These are phyloP conservation scores for Xestobium rufovillosum DNA, from an alignment of 2,888 invertebrate genomes.

Conservation along the genomic window DNA sequence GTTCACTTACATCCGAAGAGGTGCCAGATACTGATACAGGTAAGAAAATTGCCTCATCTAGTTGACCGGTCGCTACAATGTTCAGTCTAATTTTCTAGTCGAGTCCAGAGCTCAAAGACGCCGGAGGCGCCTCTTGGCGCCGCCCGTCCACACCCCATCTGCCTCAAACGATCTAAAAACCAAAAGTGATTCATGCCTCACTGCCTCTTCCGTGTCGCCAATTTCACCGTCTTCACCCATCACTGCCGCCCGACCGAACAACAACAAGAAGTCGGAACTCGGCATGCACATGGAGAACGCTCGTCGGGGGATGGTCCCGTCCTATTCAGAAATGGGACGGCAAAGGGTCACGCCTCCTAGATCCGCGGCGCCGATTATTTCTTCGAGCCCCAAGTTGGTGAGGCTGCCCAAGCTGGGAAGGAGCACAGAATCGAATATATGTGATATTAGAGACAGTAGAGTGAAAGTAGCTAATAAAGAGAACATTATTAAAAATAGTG, in stretches of 20 bases:
- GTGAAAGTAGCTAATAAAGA: slow-evolving; percentile 25
- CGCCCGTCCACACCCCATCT: slow-evolving; percentile 33
- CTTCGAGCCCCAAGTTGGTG: slow-evolving; percentile 10
- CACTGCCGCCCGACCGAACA: slow-evolving; percentile 28
- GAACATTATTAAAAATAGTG: slow-evolving; percentile 18
- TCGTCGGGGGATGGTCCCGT: slow-evolving; percentile 33
- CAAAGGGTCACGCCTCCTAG: slow-evolving; percentile 27
- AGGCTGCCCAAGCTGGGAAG: too few relatives aligned
- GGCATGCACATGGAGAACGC: slow-evolving; percentile 43
- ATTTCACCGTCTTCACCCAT: slow-evolving; percentile 27
- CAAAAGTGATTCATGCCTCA: slow-evolving; percentile 29
- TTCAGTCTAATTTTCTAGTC: slow-evolving; percentile 32
- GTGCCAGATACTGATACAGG: slow-evolving; percentile 27
- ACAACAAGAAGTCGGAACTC: slow-evolving; percentile 34
- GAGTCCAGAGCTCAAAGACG: slow-evolving; percentile 32
- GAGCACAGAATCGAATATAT: slow-evolving; percentile 9
- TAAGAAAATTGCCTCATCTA: slow-evolving; percentile 1
- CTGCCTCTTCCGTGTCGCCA: slow-evolving; percentile 28
- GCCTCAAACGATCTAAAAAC: slow-evolving; percentile 16
- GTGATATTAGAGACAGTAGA: too few relatives aligned
- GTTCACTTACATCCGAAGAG: slow-evolving; percentile 46
- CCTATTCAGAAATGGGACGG: slow-evolving; percentile 30
- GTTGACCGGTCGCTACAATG: too few relatives aligned
- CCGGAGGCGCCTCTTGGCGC: slow-evolving; percentile 35
- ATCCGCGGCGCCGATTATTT: slow-evolving; percentile 19